Evolutionary conservation across 2,888 invertebrate genomes (phyloP), one percentile per base, ranked within the genome.

Genomic region (Limnephilus auricula): DNA sequence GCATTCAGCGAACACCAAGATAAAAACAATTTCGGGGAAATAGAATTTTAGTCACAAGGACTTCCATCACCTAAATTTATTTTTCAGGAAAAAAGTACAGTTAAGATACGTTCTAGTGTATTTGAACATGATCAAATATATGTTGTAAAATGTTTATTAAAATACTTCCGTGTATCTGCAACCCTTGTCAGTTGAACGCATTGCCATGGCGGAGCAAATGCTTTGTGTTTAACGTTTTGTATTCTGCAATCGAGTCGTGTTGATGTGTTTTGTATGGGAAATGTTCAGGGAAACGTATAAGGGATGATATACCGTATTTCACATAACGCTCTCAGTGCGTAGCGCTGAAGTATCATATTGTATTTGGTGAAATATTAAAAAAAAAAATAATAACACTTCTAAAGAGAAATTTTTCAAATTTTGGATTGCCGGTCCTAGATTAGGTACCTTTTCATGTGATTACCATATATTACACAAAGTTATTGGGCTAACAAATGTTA

Each of bases 161-260:
- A 65, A 65, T 65, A 65, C n/a, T 65, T 65, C 9, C n/a, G 6
- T 65, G 25, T n/a, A n/a, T 65, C n/a, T 25, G 65, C 25, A 65
- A 65, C 65, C 65, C 65, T 65, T 5, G 65, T 65, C 25, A 65
- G 65, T 25, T 25, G 65, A 25, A 65, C 65, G 65, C 65, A 65
- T 34, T 34, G 18, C 25, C 6, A 37, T 25, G 32, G 84, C 30
- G 30, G 85, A 82, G n/a, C 85, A n/a, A 85, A 45, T 30, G 85
- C 40, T 85, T 85, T 85, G 84, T 84, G 45, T 65, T 65, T 25
- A 25, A 5, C 9, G 65, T 65, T 65, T 65, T 65, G 65, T 65
- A n/a, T 85, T 85, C 85, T 85, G 85, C 85, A 85, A 85, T 30
- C 40, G 85, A 85, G 85, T 40, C 30, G 45, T 85, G 85, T 40